Percentiles rank a stretch among this genome's conserved stretches.
These are phyloP conservation scores for Hippocampus comes DNA, from an alignment of 2,113 vertebrate genomes.

Conservation along the genomic window DNA sequence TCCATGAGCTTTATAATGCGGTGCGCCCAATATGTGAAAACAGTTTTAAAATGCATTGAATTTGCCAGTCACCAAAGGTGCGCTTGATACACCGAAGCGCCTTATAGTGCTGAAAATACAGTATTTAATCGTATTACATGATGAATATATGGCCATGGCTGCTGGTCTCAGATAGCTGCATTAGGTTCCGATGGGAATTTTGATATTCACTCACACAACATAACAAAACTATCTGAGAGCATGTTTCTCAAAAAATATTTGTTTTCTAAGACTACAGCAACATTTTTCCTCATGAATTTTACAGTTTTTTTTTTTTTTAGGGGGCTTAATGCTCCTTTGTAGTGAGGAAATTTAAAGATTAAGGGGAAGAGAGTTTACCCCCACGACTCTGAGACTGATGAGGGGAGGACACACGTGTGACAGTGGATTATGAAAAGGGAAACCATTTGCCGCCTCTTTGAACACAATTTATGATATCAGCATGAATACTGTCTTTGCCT, in stretches of 20 bases:
- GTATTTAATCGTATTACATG: neutral
- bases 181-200: neutral
- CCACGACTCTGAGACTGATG: constrained; percentile 5
- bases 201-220: neutral
- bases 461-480: constrained; percentile 33
- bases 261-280: neutral
- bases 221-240: neutral
- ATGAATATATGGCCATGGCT: neutral
- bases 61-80: no score
- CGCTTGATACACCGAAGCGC: no score
- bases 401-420: constrained; percentile 22
- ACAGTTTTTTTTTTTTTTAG: neutral
- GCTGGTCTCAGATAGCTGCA: neutral
- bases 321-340: neutral
- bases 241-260: neutral
- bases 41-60: no score
- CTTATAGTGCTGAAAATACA: no score
- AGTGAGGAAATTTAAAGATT: constrained; percentile 19
- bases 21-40: no score
- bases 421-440: constrained; percentile 29
- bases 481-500: constrained; percentile 22
- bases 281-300: neutral
- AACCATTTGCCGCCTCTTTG: constrained; percentile 12
- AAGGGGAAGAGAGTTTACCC: constrained; percentile 14
- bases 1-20: no score